Evolutionary conservation across 2,888 invertebrate species (phyloP).

Genomic region (Caenorhabditis uteleia): DNA sequence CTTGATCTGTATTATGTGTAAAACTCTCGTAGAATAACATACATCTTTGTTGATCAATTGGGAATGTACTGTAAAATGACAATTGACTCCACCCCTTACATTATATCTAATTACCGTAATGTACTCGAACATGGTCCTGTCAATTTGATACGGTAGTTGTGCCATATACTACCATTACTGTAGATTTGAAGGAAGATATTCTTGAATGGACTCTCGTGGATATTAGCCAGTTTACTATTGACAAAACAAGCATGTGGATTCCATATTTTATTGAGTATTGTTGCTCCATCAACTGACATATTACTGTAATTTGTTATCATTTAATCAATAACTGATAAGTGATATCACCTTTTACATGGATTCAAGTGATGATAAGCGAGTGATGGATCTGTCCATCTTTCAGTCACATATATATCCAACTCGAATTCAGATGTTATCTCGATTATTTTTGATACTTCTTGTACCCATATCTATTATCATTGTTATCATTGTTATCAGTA

Average conservation of each 20-base stretch:
- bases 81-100: not conserved
- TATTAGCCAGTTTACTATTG: slow-evolving; percentile 64
- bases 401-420: slow-evolving; percentile 69
- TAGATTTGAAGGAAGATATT: slow-evolving; percentile 69
- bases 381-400: slow-evolving; percentile 66
- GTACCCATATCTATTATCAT: slow-evolving; percentile 68
- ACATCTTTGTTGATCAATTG: slow-evolving; percentile 54
- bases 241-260: slow-evolving; percentile 68
- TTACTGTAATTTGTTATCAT: slow-evolving; percentile 47
- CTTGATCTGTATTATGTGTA: slow-evolving; percentile 66
- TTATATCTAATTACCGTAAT: slow-evolving; percentile 20
- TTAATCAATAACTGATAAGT: not conserved
- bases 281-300: slow-evolving; percentile 67
- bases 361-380: slow-evolving; percentile 65
- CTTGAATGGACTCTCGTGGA: slow-evolving; percentile 66
- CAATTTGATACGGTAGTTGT: slow-evolving; percentile 64
- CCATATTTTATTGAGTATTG: slow-evolving; percentile 65
- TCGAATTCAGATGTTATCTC: slow-evolving; percentile 70
- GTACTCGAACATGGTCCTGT: slow-evolving; percentile 53
- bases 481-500: not conserved
- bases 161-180: slow-evolving; percentile 69
- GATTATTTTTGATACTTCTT: slow-evolving; percentile 70
- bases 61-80: slow-evolving; percentile 41
- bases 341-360: slow-evolving; percentile 67
- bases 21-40: slow-evolving; percentile 69